Base-by-base conservation (phyloP, 2,113 vertebrate species). In the Zosterops pallidus region DNA sequence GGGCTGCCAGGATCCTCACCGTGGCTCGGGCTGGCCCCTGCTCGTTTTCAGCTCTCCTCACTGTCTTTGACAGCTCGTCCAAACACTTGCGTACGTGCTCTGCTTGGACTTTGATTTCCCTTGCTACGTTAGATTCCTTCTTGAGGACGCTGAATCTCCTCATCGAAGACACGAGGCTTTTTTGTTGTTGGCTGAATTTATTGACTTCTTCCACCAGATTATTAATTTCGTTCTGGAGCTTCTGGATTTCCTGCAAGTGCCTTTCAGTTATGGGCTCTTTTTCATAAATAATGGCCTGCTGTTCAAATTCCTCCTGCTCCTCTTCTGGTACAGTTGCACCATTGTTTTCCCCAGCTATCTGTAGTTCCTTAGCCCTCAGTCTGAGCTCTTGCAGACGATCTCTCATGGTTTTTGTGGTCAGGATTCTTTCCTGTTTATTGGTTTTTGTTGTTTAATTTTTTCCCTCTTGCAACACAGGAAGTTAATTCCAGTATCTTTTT, bases 71-170 rank as follows among this genome's bases (percentile, higher is more conserved):
- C 91, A 99, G 98, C 3, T 97, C 95, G 20, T 99, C 98, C 91
- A 99, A 92, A 57, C 97, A 90, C 26, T 97, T 98, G 35, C 98
- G 96, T 29, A 99, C 89, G 49, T 98, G 98, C 79, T 99, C 99
- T 8, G 99, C 99, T 92, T 98, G 98, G 22, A 97, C 84, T 97
- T 99, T 99, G 96, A 99, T 99, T 78, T 98, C 98, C 83, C 98
- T 98, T 7, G 98, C 98, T 74, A 98, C 89, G 85, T 98, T 99
- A 68, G 98, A 98, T 77, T 99, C 99, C 95, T 98, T 99, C 89
- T 99, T 99, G 91, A 99, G 98, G 88, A 99, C 97, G 25, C 99
- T 99, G 96, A 99, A 99, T 21, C 99, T 98, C 76, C 98, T 98
- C 98, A 99, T 99, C 13, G 98, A 98, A 65, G 99, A 98, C 74